These are phyloP conservation scores for Leptothorax acervorum DNA, from an alignment of 2,888 invertebrate species.

Conservation along the genomic window DNA sequence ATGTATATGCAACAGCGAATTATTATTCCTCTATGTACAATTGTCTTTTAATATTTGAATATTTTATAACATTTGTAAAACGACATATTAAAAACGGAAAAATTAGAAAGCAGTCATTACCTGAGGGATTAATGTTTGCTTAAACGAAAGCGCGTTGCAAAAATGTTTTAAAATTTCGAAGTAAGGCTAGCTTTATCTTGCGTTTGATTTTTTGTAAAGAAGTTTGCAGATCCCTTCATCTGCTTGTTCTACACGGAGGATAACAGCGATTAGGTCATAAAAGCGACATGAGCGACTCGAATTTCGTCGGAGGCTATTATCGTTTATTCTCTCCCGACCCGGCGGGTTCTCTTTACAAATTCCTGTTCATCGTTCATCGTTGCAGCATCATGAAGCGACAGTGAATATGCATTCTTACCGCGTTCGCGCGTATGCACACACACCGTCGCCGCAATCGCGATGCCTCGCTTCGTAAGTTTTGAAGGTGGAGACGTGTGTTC, in stretches of 20 bases:
- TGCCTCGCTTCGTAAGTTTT: slow-evolving; percentile 73
- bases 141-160: neutral
- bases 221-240: neutral
- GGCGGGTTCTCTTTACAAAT: slow-evolving; percentile 68
- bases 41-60: neutral
- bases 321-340: slow-evolving; percentile 72
- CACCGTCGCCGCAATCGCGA: slow-evolving; percentile 73
- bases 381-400: slow-evolving; percentile 62
- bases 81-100: neutral
- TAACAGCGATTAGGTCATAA: neutral
- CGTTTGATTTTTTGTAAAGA: neutral
- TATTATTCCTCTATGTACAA: neutral
- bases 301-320: slow-evolving; percentile 66
- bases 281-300: slow-evolving; percentile 51
- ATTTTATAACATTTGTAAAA: neutral
- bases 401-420: slow-evolving; percentile 17
- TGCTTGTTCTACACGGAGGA: neutral
- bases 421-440: slow-evolving; percentile 50
- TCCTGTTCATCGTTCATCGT: slow-evolving; percentile 66
- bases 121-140: neutral
- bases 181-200: neutral
- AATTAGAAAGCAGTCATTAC: neutral
- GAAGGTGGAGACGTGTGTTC: slow-evolving; percentile 83
- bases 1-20: neutral
- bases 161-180: neutral